Evolutionary conservation across 1,140 invertebrate species (phyloP).

Genomic region (Drosophila funebris): DNA sequence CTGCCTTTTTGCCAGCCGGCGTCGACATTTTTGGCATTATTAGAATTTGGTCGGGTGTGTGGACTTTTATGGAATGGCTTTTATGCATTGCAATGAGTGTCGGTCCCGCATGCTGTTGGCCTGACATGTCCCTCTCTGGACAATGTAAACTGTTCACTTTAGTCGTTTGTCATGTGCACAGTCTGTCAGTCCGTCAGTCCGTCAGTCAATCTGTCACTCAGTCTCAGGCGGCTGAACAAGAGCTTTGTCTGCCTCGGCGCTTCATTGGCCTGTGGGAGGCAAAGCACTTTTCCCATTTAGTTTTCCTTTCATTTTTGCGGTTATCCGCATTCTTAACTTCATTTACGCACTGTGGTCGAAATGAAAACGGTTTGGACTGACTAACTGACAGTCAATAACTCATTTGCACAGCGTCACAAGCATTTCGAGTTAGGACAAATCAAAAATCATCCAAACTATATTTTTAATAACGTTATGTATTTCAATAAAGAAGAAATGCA

Average conservation of each 20-base stretch:
- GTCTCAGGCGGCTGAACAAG: background rate
- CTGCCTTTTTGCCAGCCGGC: slow-evolving; percentile 23
- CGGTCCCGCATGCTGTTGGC: slow-evolving; percentile 16
- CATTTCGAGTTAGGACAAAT: too few relatives aligned
- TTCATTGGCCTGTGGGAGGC: background rate
- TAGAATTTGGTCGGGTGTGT: slow-evolving; percentile 47
- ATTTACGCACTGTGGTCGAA: slow-evolving; percentile 22
- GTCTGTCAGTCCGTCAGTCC: slow-evolving; percentile 9
- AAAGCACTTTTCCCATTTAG: slow-evolving; percentile 10
- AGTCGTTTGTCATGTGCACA: slow-evolving; percentile 21
- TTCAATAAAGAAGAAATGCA: too few relatives aligned
- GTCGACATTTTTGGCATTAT: slow-evolving; percentile 65
- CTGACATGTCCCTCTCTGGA: slow-evolving; percentile 44
- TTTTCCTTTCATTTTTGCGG: slow-evolving; percentile 22
- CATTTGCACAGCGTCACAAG: too few relatives aligned
- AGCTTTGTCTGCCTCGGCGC: background rate
- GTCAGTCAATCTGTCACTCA: slow-evolving; percentile 16
- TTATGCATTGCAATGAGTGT: slow-evolving; percentile 38
- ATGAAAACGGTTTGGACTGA: background rate
- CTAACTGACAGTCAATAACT: background rate
- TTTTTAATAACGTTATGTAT: too few relatives aligned
- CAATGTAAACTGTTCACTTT: slow-evolving; percentile 29
- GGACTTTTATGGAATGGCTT: slow-evolving; percentile 35
- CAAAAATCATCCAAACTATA: too few relatives aligned
- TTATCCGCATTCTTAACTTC: slow-evolving; percentile 44